Evolutionary conservation across 2,888 invertebrate genomes (phyloP).

Genomic region (Ophion ventricosus): DNA sequence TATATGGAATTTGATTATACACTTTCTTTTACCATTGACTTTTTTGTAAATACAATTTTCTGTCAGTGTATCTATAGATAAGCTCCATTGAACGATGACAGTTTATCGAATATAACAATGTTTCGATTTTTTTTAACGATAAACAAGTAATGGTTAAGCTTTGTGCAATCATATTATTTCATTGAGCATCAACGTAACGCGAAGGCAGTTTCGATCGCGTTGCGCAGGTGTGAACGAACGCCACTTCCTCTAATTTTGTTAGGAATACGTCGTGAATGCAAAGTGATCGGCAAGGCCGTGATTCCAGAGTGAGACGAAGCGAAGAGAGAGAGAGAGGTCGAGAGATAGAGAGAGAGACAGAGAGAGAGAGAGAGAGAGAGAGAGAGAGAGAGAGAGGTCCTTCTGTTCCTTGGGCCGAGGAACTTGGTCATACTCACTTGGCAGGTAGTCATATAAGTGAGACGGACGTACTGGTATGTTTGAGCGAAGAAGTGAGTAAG

Average conservation of each 20-base stretch:
- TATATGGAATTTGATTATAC: too few relatives aligned
- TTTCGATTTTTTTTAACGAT: not conserved
- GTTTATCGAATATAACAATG: not conserved
- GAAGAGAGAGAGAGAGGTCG: slow-evolving; percentile 21
- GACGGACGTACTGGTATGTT: slow-evolving; percentile 58
- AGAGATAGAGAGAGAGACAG: slow-evolving; percentile 43
- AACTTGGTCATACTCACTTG: slow-evolving; percentile 60
- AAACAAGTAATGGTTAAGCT: not conserved
- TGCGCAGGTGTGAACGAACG: slow-evolving; percentile 67
- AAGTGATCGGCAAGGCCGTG: slow-evolving; percentile 66
- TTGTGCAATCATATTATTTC: not conserved
- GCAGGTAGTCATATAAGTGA: slow-evolving; percentile 76
- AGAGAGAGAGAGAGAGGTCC: slow-evolving; percentile 22
- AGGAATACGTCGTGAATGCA: slow-evolving; percentile 68
- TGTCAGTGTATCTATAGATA: too few relatives aligned
- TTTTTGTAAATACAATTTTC: too few relatives aligned
- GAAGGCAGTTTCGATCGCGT: slow-evolving; percentile 50
- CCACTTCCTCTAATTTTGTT: slow-evolving; percentile 68
- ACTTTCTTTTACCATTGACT: too few relatives aligned
- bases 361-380: slow-evolving; percentile 24
- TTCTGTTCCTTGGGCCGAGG: slow-evolving; percentile 31
- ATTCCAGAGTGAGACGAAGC: slow-evolving; percentile 58
- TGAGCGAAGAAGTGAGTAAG: slow-evolving; percentile 54
- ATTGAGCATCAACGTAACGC: not conserved
- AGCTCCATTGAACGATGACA: too few relatives aligned